Conservation (phyloP, 2,113 vertebrate genomes). For the Conger conger region DNA sequence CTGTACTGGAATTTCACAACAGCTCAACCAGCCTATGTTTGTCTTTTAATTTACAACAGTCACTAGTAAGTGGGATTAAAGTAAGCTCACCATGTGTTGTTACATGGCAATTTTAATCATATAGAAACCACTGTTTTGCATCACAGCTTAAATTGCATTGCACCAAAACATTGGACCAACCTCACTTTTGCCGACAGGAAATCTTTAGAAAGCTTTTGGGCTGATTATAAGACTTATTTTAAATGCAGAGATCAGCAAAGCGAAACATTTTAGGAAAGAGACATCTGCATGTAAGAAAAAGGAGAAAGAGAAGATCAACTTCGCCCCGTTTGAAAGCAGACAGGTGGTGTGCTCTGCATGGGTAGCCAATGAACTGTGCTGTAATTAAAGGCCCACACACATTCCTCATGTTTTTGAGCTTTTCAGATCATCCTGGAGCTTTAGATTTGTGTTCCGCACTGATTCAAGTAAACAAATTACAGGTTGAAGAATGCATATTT, state of each 20-base stretch:
- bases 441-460: no score
- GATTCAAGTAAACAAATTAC: no score
- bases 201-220: not conserved
- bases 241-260: not conserved
- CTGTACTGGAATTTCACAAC: not conserved
- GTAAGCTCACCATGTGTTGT: not conserved
- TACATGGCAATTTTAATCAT: not conserved
- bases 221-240: not conserved
- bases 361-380: slow-evolving; percentile 16
- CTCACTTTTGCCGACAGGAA: not conserved
- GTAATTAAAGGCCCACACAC: no score
- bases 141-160: not conserved
- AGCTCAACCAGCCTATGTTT: not conserved
- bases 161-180: not conserved
- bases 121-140: not conserved
- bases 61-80: not conserved
- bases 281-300: not conserved
- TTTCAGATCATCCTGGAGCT: no score
- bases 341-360: not conserved
- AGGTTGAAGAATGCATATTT: no score
- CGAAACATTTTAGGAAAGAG: not conserved
- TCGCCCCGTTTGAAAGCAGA: not conserved
- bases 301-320: not conserved
- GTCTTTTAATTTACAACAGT: not conserved
- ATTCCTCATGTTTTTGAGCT: no score